Percentiles rank a stretch among this genome's conserved stretches.
Evolutionary conservation across 1,140 invertebrate genomes (phyloP).

Genomic region (Acyrthosiphon pisum): DNA sequence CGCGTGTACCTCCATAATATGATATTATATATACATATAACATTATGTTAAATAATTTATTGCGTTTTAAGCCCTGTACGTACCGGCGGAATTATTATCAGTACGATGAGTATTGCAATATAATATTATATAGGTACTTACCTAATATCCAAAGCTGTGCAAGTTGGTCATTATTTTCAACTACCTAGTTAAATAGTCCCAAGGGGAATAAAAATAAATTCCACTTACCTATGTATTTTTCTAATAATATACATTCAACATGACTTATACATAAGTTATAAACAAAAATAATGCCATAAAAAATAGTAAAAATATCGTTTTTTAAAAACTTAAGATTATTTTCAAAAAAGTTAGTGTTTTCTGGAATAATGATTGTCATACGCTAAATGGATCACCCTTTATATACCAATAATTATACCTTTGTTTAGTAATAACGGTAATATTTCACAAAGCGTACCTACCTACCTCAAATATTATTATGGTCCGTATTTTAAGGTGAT

Average conservation of each 20-base stretch:
- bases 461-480: not conserved
- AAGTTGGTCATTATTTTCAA: not conserved
- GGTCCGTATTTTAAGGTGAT: not conserved
- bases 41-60: slow-evolving; percentile 9
- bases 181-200: not conserved
- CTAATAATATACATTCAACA: not conserved
- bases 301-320: too few relatives aligned
- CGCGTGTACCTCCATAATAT: not conserved
- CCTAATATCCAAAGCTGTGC: not conserved
- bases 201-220: not conserved
- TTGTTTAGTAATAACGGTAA: not conserved
- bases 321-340: too few relatives aligned
- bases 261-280: not conserved
- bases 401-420: not conserved
- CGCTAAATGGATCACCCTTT: too few relatives aligned
- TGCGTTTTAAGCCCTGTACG: not conserved
- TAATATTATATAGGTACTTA: too few relatives aligned
- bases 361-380: too few relatives aligned
- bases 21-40: not conserved
- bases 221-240: not conserved
- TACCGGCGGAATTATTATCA: not conserved
- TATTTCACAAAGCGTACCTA: not conserved
- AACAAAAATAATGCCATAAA: not conserved
- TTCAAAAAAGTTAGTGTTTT: too few relatives aligned
- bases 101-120: not conserved